Evolutionary conservation across 2,888 invertebrate species (phyloP).

Genomic region (Andrena hattorfiana): DNA sequence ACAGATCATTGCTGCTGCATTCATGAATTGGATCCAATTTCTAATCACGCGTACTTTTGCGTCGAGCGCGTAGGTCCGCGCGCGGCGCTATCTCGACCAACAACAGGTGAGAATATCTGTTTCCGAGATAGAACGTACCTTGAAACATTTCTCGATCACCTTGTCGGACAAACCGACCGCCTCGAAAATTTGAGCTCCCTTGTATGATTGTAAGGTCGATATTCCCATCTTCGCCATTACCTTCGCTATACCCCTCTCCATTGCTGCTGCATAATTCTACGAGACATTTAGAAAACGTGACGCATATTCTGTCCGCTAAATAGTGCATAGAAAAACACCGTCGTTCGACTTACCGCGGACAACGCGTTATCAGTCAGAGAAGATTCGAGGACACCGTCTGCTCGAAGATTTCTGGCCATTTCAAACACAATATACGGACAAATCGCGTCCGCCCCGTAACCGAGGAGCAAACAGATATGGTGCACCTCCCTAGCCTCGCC

Average conservation of each 20-base stretch:
- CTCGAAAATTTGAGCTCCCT: constrained; percentile 99
- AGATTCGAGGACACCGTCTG: constrained; percentile 93
- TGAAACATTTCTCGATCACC: constrained; percentile 97
- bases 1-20: constrained; percentile 33
- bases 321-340: too few species aligned
- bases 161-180: constrained; percentile 97
- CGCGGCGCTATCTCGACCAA: too few species aligned
- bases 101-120: too few species aligned
- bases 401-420: constrained; percentile 93
- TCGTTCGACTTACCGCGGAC: constrained; percentile 86
- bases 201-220: constrained; percentile 98
- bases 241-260: constrained; percentile 95
- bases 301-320: background rate
- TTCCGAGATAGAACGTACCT: constrained; percentile 86
- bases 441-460: constrained; percentile 98
- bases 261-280: constrained; percentile 94
- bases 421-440: constrained; percentile 99
- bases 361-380: constrained; percentile 92
- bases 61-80: background rate
- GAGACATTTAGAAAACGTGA: constrained; percentile 17
- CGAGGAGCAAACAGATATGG: constrained; percentile 97
- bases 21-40: constrained; percentile 81
- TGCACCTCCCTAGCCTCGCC: constrained; percentile 98
- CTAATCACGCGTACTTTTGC: constrained; percentile 71
- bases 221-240: constrained; percentile 99